Evolutionary conservation across 2,797 vertebrate species (phyloP), one percentile per base, ranked within the genome.

Genomic region (Aplochiton taeniatus): DNA sequence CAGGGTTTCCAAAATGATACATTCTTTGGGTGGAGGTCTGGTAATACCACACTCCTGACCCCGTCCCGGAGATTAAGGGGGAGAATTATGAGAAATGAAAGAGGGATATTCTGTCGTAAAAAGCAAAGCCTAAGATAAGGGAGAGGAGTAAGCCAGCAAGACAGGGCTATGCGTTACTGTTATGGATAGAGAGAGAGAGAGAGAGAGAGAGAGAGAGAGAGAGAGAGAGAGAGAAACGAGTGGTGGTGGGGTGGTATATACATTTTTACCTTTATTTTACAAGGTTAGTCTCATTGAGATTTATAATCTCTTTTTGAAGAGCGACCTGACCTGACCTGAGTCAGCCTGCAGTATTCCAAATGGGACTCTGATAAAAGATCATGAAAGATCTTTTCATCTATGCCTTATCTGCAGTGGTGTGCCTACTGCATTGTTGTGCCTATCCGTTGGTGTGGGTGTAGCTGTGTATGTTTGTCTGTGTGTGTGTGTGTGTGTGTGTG

Each of bases 361-460:
- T 18, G 50, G 49, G 18, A 53, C 73, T 76, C 68, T 78, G 65
- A 82, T 71, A 66, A 75, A 70, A 82, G 65, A 79, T 80, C 69
- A 79, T 62, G 61, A 66, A 59, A 84, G 76, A 86, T 78, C 68
- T 82, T 79, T 83, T 68, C 70, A 77, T 69, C 74, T 59, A n/a
- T 9, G 59, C 66, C 79, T 82, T 87, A 87, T 89, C 81, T 83
- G 67, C 12, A 18, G 14, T 55, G 58, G 56, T 64, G 52, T 19
- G 51, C n/a, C n/a, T n/a, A n/a, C n/a, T n/a, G n/a, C n/a, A n/a
- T n/a, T n/a, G n/a, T n/a, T n/a, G n/a, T n/a, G n/a, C n/a, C n/a
- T n/a, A n/a, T n/a, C n/a, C n/a, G n/a, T n/a, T 66, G 69, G 17
- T 4, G 10, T 11, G 17, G 0, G 10, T 9, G 60, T 42, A 10